Base-by-base conservation (phyloP, 2,113 vertebrate genomes). In the Machaerirhynchus nigripectus region DNA sequence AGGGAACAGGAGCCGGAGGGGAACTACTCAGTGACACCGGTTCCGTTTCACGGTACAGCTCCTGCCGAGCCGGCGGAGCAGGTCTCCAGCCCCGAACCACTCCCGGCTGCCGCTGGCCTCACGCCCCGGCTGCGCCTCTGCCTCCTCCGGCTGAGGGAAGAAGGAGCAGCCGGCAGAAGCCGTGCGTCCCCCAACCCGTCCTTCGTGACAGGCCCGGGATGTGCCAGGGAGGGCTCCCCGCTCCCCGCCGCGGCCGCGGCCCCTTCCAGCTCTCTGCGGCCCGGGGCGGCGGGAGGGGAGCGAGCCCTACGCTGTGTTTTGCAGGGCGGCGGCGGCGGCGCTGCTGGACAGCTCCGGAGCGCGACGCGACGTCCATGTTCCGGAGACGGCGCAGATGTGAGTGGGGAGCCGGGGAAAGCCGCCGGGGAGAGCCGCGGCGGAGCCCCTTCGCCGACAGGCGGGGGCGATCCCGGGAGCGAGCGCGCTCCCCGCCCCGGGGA, bases 331-430 rank as follows among this genome's bases (percentile, higher is more conserved):
- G 59, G 50, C 53, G 67, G 89, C 80, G 74, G 65, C 49, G 81
- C 57, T 42, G 57, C 94, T 44, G 57, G 93, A n/a, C n/a, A n/a
- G 9, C 75, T 80, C 93, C 91, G 73, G 28, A 67, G 74, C 46
- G 79, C 80, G 71, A 70, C 68, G 68, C 82, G 79, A 84, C 90
- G 71, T 95, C 90, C 88, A 96, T 97, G 97, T 97, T 97, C 89
- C 87, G 94, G 87, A 90, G 89, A 30, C 95, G 63, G 92, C 88
- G 95, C 90, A 91, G 71, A 96, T 89, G 97, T 97, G 93, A 96
- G 97, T 92, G 6, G 74, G 76, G 33, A 47, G 33, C 50, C 74
- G 49, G 24, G 74, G 52, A 65, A 56, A 64, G 67, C 53, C 52
- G 39, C 92, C 75, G 69, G 91, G 74, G 21, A 44, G 80, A 57